Percentiles rank a stretch among this genome's conserved stretches.
These are phyloP conservation scores for Champsocephalus gunnari DNA, from an alignment of 2,797 vertebrate species.

Conservation along the genomic window DNA sequence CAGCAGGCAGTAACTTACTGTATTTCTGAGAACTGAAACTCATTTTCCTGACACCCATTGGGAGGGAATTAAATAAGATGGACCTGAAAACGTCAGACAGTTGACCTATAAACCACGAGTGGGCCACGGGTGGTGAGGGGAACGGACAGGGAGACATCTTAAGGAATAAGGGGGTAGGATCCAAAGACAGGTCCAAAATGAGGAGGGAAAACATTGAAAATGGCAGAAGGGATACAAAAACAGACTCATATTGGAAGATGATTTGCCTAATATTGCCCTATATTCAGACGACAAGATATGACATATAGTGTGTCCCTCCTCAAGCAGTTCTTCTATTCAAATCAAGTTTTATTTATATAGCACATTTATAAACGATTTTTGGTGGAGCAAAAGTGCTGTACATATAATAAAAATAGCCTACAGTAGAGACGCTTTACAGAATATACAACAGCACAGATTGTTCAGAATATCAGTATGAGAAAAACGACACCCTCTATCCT, in stretches of 20 bases:
- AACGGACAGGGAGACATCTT: slow-evolving; percentile 40
- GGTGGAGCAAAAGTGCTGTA: no score
- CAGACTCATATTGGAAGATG: slow-evolving; percentile 32
- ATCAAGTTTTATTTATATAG: no score
- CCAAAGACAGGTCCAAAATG: slow-evolving; percentile 5
- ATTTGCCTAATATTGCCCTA: slow-evolving; percentile 17
- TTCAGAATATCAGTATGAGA: no score
- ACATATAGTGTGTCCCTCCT: slow-evolving; percentile 54
- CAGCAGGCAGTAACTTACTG: slow-evolving; percentile 47
- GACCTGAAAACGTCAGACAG: slow-evolving; percentile 64
- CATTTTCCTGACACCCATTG: slow-evolving; percentile 45
- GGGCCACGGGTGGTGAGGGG: slow-evolving; percentile 48
- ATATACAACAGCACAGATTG: no score
- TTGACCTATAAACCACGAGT: slow-evolving; percentile 78
- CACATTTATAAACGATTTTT: no score
- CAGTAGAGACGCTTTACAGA: no score
- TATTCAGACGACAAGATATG: slow-evolving; percentile 51
- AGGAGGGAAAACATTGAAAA: neutral
- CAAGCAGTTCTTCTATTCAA: slow-evolving; percentile 19
- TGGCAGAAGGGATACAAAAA: slow-evolving; percentile 20
- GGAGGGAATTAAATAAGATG: slow-evolving; percentile 68
- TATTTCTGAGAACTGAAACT: slow-evolving; percentile 48
- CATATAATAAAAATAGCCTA: no score
- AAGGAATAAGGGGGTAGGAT: slow-evolving; percentile 31
- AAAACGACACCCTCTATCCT: no score